A percentile compares a stretch with the other conserved stretches of the same genome.
Evolutionary conservation across 1,140 invertebrate genomes (phyloP).

Genomic region (Physella acuta): DNA sequence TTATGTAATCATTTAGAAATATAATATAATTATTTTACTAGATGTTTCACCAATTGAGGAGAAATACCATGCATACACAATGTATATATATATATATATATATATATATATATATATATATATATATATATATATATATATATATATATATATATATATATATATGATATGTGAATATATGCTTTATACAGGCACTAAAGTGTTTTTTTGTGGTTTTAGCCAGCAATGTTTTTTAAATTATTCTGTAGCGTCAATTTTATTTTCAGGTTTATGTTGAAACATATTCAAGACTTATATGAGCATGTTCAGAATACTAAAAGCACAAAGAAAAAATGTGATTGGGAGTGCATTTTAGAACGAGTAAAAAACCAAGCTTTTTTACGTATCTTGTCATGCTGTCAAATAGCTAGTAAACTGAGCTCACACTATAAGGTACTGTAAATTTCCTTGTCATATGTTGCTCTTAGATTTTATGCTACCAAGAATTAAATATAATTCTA

Average conservation of each 20-base stretch:
- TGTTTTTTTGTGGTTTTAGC: not conserved
- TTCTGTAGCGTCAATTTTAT: too few relatives aligned
- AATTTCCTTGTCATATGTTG: conserved; percentile 1
- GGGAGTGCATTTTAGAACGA: conserved; percentile 38
- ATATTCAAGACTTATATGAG: conserved; percentile 45
- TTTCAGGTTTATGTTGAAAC: conserved; percentile 50
- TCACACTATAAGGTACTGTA: conserved; percentile 50
- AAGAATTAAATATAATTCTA: too few relatives aligned
- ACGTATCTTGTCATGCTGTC: conserved; percentile 48
- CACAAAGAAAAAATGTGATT: conserved; percentile 34
- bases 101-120: too few relatives aligned
- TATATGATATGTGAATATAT: too few relatives aligned
- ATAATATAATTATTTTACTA: too few relatives aligned
- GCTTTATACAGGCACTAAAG: not conserved
- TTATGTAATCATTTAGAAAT: too few relatives aligned
- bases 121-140: too few relatives aligned
- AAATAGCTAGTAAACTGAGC: conserved; percentile 53
- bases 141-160: too few relatives aligned
- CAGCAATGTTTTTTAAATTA: too few relatives aligned
- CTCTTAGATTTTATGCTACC: not conserved
- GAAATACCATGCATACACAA: too few relatives aligned
- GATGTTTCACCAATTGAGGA: too few relatives aligned
- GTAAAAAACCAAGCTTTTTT: conserved; percentile 46
- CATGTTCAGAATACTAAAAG: conserved; percentile 37
- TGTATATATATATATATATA: too few relatives aligned